Base-by-base conservation (phyloP, 35 echinoderm and acorn worm species). In the Patiria miniata region DNA sequence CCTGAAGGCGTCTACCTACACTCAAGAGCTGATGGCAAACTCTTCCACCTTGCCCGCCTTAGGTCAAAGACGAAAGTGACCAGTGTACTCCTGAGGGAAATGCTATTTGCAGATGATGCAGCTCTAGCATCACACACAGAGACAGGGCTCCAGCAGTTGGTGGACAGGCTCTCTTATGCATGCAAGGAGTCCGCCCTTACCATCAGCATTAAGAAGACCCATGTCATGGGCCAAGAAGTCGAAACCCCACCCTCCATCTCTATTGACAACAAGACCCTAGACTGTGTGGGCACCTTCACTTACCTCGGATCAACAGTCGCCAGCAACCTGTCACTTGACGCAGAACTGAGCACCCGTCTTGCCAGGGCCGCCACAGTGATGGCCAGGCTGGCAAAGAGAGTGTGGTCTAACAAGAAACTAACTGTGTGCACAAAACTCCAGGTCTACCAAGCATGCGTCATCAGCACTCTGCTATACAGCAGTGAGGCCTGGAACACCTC, bases 121-220 rank as follows among this genome's bases (percentile, higher is more conserved):
- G 52, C 52, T 7, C 22, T 0, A 33, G 33, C 40, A 23, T 26
- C 78, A 21, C 78, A 40, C 78, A 55, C 52, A 55, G 52, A 55
- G n/a, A n/a, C n/a, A n/a, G n/a, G n/a, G n/a, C 52, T n/a, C n/a
- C n/a, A n/a, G n/a, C n/a, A n/a, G n/a, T n/a, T n/a, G n/a, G n/a
- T n/a, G n/a, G n/a, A n/a, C 55, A 59, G 65, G 39, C 81, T 88
- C 40, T 81, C 85, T 30, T 19, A 87, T 7, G 85, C 91, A n/a
- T 83, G 91, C 42, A 86, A 91, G 34, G n/a, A 86, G 21, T 88
- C 88, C 36, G 61, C 77, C 9, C 52, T 93, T 21, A 83, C 91
- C 30, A 93, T 88, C 85, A 93, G 79, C 85, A 10, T 93, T 1
- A 38, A 93, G 68, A 89, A 88, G 73, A 93, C 51, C 22, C 10